Evolutionary conservation across 2,888 invertebrate species (phyloP), one percentile per base, ranked within the genome.

Genomic region (Drosophila anceps): DNA sequence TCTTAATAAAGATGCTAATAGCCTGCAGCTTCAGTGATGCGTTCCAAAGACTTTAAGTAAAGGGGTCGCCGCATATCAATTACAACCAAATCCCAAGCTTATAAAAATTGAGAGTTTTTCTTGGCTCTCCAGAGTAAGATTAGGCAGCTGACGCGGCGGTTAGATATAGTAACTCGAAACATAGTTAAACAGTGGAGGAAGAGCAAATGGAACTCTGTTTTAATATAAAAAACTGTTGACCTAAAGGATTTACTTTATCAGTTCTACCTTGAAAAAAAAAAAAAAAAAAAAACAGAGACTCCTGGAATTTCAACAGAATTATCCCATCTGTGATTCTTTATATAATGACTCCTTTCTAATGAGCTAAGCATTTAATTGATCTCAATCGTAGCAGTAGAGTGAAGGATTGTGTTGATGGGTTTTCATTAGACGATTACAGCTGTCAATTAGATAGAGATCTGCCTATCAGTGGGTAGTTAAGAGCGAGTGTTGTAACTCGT

Each of bases 1-100:
- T 83, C 80, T 64, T 83, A 83, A 83, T 83, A 83, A 83, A 82
- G 66, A 76, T 79, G 88, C 82, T 83, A 88, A 83, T 88, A 79
- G 88, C 39, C 76, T 10, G 57, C 31, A 65, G 71, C 61, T 39
- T 57, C 77, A 70, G 24, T 79, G 76, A 80, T 64, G 77, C 76
- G 58, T 65, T 24, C 44, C 27, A 39, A 33, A 43, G 68, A 78
- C 62, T 76, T 71, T 66, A 48, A 50, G 33, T 39, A 74, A 79
- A 69, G 88, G 85, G 85, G 85, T 88, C 73, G 79, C 63, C 63
- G 70, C 57, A 75, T 82, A 82, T 87, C 82, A 75, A 33, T 82
- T 82, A 79, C 88, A 63, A 58, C n/a, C 46, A 60, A 59, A 46
- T 76, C 80, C 80, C 80, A n/a, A 39, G 68, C 41, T 72, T 12